phyloP scores from a whole-genome alignment of 1,140 invertebrate species.

The Drosophila rufa region DNA sequence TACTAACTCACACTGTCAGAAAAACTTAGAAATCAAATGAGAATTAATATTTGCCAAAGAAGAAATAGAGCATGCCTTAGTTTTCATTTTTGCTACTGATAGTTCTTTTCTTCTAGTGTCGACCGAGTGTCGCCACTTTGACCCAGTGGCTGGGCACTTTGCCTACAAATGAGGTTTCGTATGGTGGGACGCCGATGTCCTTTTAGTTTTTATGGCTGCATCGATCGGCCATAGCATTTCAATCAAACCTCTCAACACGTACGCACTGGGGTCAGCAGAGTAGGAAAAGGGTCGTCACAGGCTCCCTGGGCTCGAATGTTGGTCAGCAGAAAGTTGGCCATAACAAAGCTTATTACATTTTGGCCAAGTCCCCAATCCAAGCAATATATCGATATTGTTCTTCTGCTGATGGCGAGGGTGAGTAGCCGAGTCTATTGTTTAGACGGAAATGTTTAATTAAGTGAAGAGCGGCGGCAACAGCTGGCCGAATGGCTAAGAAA shows the following conservation, averaged over 20 bases:
- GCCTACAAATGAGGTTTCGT: conserved; percentile 59
- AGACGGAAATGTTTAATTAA: conserved; percentile 65
- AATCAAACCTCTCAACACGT: conserved; percentile 63
- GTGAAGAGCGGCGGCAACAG: conserved; percentile 38
- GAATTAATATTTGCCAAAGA: neutral
- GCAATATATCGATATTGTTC: conserved; percentile 25
- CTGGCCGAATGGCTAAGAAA: conserved; percentile 29
- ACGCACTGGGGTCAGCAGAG: conserved; percentile 31
- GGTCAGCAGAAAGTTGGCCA: conserved; percentile 46
- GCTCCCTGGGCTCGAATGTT: neutral
- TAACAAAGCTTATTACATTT: conserved; percentile 69
- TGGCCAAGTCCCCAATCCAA: neutral
- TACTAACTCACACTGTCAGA: conserved; percentile 11
- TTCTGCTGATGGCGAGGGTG: neutral
- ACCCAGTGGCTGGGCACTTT: conserved; percentile 62
- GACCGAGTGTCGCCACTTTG: conserved; percentile 41
- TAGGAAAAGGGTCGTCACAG: conserved; percentile 8
- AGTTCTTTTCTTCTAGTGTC: conserved; percentile 20
- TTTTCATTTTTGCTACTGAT: neutral
- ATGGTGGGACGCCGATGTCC: conserved; percentile 40
- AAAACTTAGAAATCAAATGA: neutral
- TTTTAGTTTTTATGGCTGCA: conserved; percentile 64
- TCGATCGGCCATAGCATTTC: conserved; percentile 47
- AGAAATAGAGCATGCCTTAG: neutral
- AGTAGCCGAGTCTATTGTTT: conserved; percentile 43